Evolutionary conservation across 2,888 invertebrate species (phyloP), one percentile per base, ranked within the genome.

Genomic region (Hirtodrosophila trivittata): DNA sequence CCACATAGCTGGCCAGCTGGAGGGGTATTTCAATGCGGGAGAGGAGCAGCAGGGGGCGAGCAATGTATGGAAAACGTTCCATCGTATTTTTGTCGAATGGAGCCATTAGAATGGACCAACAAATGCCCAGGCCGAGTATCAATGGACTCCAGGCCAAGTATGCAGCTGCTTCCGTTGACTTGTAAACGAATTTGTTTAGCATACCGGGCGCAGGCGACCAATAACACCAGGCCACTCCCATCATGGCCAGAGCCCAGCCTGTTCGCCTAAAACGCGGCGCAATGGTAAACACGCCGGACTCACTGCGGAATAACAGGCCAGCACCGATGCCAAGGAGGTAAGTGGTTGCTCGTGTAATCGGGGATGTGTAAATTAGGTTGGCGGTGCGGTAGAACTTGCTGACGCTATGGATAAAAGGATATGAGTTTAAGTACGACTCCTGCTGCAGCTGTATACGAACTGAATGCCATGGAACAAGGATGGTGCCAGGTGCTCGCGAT

Each of bases 301-400:
- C 87, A 18, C 80, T 78, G 43, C 86, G 85, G 21, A 86, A 89
- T 39, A 93, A 87, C 25, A 94, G 89, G 5, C 94, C 95, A 41
- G 94, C 91, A 1, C 92, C 93, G 2, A 94, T 89, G 1, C 95
- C 95, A 42, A 93, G 90, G 13, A 94, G 87, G 86, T 94, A 94
- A 0, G 94, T 92, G 0, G 94, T 93, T 1, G 93, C 93, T 43
- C 95, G 92, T 65, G 94, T 93, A 2, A 94, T 86, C 0, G 93
- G 91, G 12, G 94, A 92, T 6, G 92, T 91, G 81, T 94, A 94
- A 57, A 93, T 93, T 66, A 94, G 88, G 65, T 94, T 93, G 8
- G 94, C 94, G 18, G 94, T 94, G 63, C 94, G 92, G 76, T 94
- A 94, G 59, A 94, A 92, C 87, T 94, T 94, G 86, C 93, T 94